Evolutionary conservation across 2,888 invertebrate genomes (phyloP).

Genomic region (Notodonta dromedarius): DNA sequence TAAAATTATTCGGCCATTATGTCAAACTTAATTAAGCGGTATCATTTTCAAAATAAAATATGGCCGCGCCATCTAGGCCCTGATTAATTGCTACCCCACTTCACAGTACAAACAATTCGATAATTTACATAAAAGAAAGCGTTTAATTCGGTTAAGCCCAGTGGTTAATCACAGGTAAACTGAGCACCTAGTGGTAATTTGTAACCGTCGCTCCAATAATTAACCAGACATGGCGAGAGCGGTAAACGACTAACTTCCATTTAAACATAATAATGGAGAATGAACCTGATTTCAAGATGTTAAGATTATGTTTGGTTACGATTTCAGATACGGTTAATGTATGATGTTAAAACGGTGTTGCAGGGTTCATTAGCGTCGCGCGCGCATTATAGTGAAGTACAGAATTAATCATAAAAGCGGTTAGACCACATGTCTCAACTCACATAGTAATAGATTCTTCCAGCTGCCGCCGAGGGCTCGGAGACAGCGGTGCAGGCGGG

Average conservation of each 20-base stretch:
- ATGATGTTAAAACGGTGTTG: constrained; percentile 49
- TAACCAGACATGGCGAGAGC: constrained; percentile 64
- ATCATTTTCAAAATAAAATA: constrained; percentile 50
- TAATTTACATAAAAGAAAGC: constrained; percentile 80
- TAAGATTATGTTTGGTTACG: constrained; percentile 59
- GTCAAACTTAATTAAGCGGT: constrained; percentile 53
- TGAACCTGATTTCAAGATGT: constrained; percentile 64
- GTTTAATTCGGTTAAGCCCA: constrained; percentile 73
- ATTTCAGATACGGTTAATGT: constrained; percentile 59
- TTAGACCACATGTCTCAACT: constrained; percentile 75
- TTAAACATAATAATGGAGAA: constrained; percentile 68
- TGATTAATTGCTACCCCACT: constrained; percentile 57
- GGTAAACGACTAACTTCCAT: constrained; percentile 70
- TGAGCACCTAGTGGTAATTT: constrained; percentile 72
- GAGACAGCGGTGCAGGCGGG: constrained; percentile 87
- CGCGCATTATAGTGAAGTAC: constrained; percentile 14
- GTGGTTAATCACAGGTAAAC: constrained; percentile 72
- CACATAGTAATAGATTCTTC: constrained; percentile 91
- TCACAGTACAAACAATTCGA: constrained; percentile 67
- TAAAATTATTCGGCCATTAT: constrained; percentile 52
- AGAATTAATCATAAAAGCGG: constrained; percentile 33
- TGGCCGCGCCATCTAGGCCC: constrained; percentile 46
- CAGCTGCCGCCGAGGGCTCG: constrained; percentile 91
- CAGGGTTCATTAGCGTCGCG: constrained; percentile 12
- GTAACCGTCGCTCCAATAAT: constrained; percentile 75